phyloP scores from a whole-genome alignment of 2,113 vertebrate species.

The Lagopus muta region DNA sequence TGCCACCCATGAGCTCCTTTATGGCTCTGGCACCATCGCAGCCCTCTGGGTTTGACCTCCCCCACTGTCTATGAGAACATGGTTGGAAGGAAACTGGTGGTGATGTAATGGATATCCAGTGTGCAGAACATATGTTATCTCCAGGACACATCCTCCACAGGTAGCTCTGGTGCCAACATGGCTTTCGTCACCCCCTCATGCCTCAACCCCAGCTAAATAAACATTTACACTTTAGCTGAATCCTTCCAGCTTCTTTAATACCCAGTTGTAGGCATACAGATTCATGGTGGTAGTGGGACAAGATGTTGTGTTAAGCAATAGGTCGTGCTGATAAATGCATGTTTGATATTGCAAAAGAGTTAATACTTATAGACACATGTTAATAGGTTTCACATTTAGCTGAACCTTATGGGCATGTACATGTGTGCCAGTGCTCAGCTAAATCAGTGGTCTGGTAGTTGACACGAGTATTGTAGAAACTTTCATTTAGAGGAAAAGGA shows the following conservation, averaged over 20 bases:
- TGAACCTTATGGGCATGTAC: neutral
- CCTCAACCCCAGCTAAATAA: neutral
- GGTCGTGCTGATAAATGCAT: constrained; percentile 43
- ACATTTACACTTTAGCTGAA: neutral
- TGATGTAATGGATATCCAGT: neutral
- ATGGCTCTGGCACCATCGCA: neutral
- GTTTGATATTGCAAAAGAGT: constrained; percentile 44
- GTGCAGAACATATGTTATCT: neutral
- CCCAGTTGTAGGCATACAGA: neutral
- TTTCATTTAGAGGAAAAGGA: neutral
- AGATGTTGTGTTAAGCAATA: constrained; percentile 18
- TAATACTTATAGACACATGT: constrained; percentile 58
- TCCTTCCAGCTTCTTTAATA: neutral
- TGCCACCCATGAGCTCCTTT: neutral
- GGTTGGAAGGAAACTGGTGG: neutral
- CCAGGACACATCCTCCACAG: neutral
- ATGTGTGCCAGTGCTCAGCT: neutral
- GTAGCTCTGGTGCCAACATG: neutral
- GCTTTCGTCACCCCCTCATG: neutral
- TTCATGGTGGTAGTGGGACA: neutral
- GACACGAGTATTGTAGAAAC: neutral
- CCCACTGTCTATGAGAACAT: neutral
- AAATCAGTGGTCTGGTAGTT: neutral
- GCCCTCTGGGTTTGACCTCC: neutral
- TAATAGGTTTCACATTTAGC: neutral